Evolutionary conservation across 1,140 invertebrate species (phyloP), one percentile per base, ranked within the genome.

Genomic region (Gerris buenoi): DNA sequence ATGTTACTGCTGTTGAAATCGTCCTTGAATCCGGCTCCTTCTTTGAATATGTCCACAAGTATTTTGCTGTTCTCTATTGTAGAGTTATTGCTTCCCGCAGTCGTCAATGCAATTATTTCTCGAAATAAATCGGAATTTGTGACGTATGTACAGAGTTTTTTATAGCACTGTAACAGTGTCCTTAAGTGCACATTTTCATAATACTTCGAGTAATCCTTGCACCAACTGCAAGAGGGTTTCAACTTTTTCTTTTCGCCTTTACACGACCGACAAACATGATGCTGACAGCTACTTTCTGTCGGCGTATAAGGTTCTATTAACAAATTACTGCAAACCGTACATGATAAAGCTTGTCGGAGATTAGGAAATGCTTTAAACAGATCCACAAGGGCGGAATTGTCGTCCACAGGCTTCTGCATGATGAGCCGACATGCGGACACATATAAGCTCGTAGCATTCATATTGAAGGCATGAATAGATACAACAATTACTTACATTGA

Each of bases 371-470:
- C 82, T 68, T 88, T 81, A 77, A 88, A 90, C 64, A 95, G 79
- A 78, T 94, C 90, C 61, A 83, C 83, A 85, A 88, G 90, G 27
- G 86, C 85, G 67, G 80, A 81, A 57, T 83, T 83, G 77, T 89
- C 86, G 67, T 86, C 84, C 5, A 79, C 76, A 68, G 86, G 80
- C 56, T 85, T 86, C 76, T 87, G 83, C 71, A 93, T 79, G 69
- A 91, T 86, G 74, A 89, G 80, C 69, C 89, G 84, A 80, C 87
- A 89, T 63, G 89, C 90, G 70, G 87, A 88, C 67, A 91, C 84
- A 78, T 92, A 93, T 64, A 92, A 81, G 77, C 85, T 90, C 59
- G 88, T 87, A 68, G 89, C 87, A 81, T 91, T 91, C 90, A 92
- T 92, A 75, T 75, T 46, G 5, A 46, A 5, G 5, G 33, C 18